These are phyloP conservation scores for Melikaiella ostensackeni DNA, from an alignment of 2,888 invertebrate genomes.

Conservation along the genomic window DNA sequence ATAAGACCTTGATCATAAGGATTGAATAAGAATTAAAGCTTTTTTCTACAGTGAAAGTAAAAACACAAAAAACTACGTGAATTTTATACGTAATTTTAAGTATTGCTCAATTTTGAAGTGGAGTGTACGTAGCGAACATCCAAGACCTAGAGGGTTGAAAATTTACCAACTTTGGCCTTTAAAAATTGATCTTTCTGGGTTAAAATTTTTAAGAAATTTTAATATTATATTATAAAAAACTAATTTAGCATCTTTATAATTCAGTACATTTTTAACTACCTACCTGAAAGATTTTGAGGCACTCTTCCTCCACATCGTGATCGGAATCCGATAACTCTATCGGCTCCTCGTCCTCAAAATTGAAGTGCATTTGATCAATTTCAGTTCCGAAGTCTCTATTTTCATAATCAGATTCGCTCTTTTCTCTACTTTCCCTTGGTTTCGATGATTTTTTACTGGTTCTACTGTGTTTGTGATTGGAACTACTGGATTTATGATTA, in stretches of 20 bases:
- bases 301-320: conserved; percentile 88
- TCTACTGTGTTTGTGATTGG: conserved; percentile 58
- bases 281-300: conserved; percentile 92
- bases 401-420: conserved; percentile 58
- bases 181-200: no score
- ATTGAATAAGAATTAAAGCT: no score
- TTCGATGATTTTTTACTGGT: conserved; percentile 58
- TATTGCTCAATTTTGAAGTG: no score
- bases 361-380: conserved; percentile 50
- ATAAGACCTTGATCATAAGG: no score
- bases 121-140: no score
- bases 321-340: conserved; percentile 80
- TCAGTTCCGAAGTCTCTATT: conserved; percentile 61
- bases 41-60: no score
- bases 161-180: no score
- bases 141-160: no score
- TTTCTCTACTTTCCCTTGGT: conserved; percentile 60
- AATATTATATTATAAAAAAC: no score
- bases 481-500: conserved; percentile 67
- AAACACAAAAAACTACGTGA: no score
- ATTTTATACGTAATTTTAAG: no score
- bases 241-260: neutral
- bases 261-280: conserved; percentile 1
- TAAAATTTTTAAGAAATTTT: no score
- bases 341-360: conserved; percentile 68